These are phyloP conservation scores for Lepilemur septentrionalis DNA, from an alignment of 2,797 vertebrate genomes.

Conservation along the genomic window DNA sequence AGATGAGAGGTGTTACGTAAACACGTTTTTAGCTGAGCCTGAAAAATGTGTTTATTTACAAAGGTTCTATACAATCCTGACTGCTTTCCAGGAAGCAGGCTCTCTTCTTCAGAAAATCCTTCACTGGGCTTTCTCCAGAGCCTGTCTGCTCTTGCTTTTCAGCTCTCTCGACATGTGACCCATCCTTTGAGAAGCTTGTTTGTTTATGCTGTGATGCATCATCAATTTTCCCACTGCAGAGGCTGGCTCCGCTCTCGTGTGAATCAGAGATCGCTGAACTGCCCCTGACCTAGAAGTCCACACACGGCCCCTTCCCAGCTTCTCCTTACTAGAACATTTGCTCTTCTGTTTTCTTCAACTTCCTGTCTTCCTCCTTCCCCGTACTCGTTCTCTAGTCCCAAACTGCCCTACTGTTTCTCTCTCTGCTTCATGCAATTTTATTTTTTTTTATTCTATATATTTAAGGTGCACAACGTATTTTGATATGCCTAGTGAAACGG, in stretches of 20 bases:
- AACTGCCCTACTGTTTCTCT: neutral
- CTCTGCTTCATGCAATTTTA: neutral
- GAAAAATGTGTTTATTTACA: slow-evolving; percentile 49
- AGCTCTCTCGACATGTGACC: neutral
- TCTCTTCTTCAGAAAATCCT: neutral
- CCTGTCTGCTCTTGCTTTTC: neutral
- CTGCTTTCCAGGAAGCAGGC: slow-evolving; percentile 2
- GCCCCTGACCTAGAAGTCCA: slow-evolving; percentile 23
- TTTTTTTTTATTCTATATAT: neutral
- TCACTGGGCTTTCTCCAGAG: neutral
- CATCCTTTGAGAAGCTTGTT: slow-evolving; percentile 23
- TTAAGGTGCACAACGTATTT: neutral
- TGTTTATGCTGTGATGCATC: slow-evolving; percentile 50
- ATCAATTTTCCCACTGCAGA: slow-evolving; percentile 54
- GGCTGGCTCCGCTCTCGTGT: slow-evolving; percentile 31
- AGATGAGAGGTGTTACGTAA: slow-evolving; percentile 44
- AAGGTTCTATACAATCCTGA: slow-evolving; percentile 5
- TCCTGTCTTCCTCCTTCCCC: neutral
- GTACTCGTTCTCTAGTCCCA: neutral
- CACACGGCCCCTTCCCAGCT: neutral
- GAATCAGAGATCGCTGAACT: slow-evolving; percentile 15
- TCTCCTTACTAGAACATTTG: neutral
- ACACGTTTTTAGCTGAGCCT: slow-evolving; percentile 31
- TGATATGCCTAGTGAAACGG: neutral
- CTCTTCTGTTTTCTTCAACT: neutral